Conservation (phyloP, 2,113 vertebrate genomes). For the Actenoides lindsayi region DNA sequence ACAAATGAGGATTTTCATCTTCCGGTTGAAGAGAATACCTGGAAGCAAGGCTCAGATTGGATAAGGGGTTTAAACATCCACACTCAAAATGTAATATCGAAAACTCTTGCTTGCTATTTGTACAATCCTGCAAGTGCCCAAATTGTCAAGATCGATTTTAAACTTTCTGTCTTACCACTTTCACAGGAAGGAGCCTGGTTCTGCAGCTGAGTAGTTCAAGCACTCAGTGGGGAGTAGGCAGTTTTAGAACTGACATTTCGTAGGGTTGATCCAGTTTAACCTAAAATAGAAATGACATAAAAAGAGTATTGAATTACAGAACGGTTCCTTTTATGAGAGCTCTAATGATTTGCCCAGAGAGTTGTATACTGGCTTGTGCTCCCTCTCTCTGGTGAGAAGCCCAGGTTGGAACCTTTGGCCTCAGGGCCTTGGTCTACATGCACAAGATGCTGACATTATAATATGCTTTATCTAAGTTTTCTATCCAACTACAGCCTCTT, state of each 20-base stretch:
- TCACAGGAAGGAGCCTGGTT: background rate
- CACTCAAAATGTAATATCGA: background rate
- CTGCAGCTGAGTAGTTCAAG: background rate
- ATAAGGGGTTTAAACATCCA: background rate
- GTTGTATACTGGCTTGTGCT: background rate
- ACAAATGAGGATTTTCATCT: background rate
- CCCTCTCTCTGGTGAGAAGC: background rate
- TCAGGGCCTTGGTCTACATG: background rate
- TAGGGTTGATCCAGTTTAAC: background rate
- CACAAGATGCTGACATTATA: background rate
- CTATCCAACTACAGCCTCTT: background rate
- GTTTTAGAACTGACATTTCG: background rate
- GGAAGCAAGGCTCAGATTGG: background rate
- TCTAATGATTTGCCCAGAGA: background rate
- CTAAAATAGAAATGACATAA: background rate
- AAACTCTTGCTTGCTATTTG: background rate
- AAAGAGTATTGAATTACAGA: background rate
- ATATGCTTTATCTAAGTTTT: background rate
- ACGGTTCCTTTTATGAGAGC: background rate
- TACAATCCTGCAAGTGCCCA: background rate
- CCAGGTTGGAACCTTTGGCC: background rate
- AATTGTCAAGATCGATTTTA: background rate
- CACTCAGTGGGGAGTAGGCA: background rate
- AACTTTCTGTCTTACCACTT: background rate
- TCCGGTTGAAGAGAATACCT: background rate